A percentile compares a stretch with the other conserved stretches of the same genome.
These are phyloP conservation scores for Enteromius viviparus DNA, from an alignment of 2,797 vertebrate species.

Conservation along the genomic window DNA sequence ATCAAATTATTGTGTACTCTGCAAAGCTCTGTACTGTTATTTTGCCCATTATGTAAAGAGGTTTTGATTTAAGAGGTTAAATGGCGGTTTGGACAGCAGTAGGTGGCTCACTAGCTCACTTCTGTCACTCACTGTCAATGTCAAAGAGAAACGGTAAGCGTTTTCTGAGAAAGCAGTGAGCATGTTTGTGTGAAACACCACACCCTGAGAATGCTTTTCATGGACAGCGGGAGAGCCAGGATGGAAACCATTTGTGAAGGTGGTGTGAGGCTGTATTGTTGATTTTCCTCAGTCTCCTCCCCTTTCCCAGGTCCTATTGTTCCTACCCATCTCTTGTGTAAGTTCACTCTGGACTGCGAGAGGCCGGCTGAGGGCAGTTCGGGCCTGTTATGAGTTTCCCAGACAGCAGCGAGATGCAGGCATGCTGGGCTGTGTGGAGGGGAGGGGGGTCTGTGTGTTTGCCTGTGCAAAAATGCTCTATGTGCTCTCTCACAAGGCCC, in stretches of 20 bases:
- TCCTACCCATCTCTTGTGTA: constrained; percentile 6
- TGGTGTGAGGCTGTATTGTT: not conserved
- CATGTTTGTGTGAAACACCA: constrained; percentile 12
- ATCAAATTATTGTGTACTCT: not conserved
- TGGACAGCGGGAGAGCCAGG: not conserved
- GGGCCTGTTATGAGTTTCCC: constrained; percentile 26
- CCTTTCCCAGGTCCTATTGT: constrained; percentile 10
- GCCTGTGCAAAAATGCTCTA: not conserved
- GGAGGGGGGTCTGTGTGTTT: constrained; percentile 11
- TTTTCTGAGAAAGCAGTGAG: constrained; percentile 15
- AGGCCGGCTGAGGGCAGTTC: constrained; percentile 16
- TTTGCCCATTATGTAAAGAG: not conserved
- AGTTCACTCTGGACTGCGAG: not conserved
- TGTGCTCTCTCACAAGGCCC: constrained; percentile 10
- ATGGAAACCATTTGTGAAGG: constrained; percentile 15
- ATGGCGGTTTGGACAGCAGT: not conserved
- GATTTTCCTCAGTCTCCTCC: not conserved
- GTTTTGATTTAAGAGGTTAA: not conserved
- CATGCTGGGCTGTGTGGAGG: constrained; percentile 26
- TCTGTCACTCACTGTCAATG: not conserved
- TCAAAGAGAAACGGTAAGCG: not conserved
- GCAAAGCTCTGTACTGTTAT: not conserved
- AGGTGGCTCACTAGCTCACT: not conserved
- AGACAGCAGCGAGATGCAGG: constrained; percentile 33
- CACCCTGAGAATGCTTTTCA: constrained; percentile 20